These are phyloP conservation scores for Porites lobata DNA, from an alignment of 92 coral and sea anemone species.

Conservation along the genomic window DNA sequence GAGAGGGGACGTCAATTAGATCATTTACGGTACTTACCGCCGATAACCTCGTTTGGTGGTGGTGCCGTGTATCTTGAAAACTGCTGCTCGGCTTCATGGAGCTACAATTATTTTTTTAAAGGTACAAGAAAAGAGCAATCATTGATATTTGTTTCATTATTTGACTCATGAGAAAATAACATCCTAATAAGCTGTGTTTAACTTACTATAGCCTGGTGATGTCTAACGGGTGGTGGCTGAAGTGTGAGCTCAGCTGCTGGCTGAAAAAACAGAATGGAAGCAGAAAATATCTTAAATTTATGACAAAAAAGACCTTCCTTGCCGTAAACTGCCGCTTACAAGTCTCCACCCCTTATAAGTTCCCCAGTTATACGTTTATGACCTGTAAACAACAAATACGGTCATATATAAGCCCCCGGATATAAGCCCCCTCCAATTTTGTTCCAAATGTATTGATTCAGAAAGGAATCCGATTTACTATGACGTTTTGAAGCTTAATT, in stretches of 20 bases:
- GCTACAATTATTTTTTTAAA: slow-evolving; percentile 39
- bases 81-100: slow-evolving; percentile 84
- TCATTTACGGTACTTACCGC: slow-evolving; percentile 65
- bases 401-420: no score
- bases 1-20: background rate
- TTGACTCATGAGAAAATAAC: background rate
- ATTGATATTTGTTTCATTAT: background rate
- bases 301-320: background rate
- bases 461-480: no score
- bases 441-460: no score
- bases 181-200: background rate
- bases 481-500: no score
- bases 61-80: slow-evolving; percentile 78
- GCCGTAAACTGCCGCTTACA: no score
- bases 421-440: no score
- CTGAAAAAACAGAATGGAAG: slow-evolving; percentile 52
- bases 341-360: no score
- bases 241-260: slow-evolving; percentile 97
- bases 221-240: slow-evolving; percentile 94
- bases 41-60: slow-evolving; percentile 78
- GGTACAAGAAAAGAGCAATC: background rate
- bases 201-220: slow-evolving; percentile 94
- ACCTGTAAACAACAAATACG: no score
- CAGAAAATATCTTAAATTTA: background rate
- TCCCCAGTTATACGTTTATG: no score